Conservation (phyloP, 2,113 vertebrate genomes). For the Phylloscopus trochilus region DNA sequence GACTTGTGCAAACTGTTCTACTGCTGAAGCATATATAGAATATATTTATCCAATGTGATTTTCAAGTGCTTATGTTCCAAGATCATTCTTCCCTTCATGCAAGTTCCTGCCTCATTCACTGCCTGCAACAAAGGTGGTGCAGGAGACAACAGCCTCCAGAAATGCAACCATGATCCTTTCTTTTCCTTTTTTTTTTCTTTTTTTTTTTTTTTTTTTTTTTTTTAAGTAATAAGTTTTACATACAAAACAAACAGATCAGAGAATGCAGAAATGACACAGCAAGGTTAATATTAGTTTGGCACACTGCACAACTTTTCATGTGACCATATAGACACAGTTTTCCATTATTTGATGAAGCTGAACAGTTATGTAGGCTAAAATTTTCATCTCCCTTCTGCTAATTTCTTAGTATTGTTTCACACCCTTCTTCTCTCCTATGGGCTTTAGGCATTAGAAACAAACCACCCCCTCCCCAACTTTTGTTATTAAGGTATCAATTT, state of each 20-base stretch:
- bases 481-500: background rate
- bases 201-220: background rate
- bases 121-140: background rate
- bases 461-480: background rate
- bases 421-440: background rate
- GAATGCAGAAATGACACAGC: background rate
- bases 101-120: background rate
- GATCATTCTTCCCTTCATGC: background rate
- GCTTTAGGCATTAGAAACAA: background rate
- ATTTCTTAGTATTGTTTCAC: background rate
- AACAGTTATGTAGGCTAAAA: background rate
- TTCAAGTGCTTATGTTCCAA: background rate
- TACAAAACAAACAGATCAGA: background rate
- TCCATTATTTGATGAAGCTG: background rate
- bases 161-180: background rate
- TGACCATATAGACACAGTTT: background rate
- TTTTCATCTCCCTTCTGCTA: background rate
- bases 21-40: background rate
- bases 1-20: background rate
- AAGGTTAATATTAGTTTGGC: background rate
- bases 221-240: background rate
- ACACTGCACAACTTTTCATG: background rate
- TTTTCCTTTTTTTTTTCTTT: too few species aligned
- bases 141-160: background rate
- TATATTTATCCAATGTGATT: background rate